phyloP scores from a whole-genome alignment of 2,113 vertebrate genomes.

The Salminus brasiliensis region DNA sequence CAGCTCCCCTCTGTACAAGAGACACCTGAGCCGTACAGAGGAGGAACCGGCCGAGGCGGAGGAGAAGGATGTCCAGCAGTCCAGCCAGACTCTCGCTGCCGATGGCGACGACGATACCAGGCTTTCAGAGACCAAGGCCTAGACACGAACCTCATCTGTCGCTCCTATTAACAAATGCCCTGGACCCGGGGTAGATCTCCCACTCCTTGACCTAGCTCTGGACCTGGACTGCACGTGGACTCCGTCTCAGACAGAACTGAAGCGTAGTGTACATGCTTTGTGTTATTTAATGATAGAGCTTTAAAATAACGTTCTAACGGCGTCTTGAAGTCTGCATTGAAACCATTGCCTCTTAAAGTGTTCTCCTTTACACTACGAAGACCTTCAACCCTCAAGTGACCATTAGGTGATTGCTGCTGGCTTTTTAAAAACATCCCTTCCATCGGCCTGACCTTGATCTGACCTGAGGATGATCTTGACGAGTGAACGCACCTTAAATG shows the following conservation, averaged over 20 bases:
- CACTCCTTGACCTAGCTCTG: not conserved
- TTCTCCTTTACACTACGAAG: not conserved
- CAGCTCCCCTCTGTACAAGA: slow-evolving; percentile 82
- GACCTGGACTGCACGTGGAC: not conserved
- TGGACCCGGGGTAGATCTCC: not conserved
- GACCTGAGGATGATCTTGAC: not conserved
- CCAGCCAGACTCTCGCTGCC: slow-evolving; percentile 73
- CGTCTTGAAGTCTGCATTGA: not conserved
- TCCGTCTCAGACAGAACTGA: not conserved
- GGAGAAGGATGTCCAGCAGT: slow-evolving; percentile 65
- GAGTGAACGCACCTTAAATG: not conserved
- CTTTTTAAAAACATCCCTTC: not conserved
- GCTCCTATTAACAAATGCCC: slow-evolving; percentile 30
- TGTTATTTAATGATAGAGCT: slow-evolving; percentile 12
- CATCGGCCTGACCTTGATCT: not conserved
- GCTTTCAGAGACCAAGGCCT: slow-evolving; percentile 72
- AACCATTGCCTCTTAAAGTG: not conserved
- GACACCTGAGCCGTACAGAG: slow-evolving; percentile 78
- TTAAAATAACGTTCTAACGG: not conserved
- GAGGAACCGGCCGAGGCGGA: slow-evolving; percentile 71
- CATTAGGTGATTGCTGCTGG: not conserved
- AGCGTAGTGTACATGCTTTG: not conserved
- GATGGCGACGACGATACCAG: slow-evolving; percentile 79
- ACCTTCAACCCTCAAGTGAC: not conserved
- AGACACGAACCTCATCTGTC: slow-evolving; percentile 56